Conservation (phyloP, 2,113 vertebrate genomes). For the Istiophorus platypterus region DNA sequence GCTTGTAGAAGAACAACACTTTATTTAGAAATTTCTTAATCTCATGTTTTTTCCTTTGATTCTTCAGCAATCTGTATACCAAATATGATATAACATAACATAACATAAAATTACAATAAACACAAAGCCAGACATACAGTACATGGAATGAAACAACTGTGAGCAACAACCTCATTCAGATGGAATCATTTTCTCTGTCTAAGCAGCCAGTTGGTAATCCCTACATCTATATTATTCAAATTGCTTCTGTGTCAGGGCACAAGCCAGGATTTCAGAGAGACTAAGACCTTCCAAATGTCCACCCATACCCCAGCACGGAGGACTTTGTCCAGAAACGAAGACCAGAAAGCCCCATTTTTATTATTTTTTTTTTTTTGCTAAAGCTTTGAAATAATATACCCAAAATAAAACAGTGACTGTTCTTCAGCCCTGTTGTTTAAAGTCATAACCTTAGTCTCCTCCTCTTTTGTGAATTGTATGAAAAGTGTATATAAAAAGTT, state of each 20-base stretch:
- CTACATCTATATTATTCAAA: not conserved
- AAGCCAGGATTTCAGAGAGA: not conserved
- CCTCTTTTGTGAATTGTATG: not conserved
- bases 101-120: too few species aligned
- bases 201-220: not conserved
- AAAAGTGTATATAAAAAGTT: not conserved
- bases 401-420: not conserved
- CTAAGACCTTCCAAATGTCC: not conserved
- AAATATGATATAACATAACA: too few species aligned
- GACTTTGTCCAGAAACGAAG: not conserved
- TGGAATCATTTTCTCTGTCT: not conserved
- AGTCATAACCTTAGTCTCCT: not conserved
- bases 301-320: not conserved
- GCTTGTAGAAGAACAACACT: too few species aligned
- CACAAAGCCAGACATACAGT: too few species aligned
- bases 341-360: too few species aligned
- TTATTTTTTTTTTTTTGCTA: too few species aligned
- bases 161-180: too few species aligned
- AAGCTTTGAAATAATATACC: not conserved
- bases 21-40: too few species aligned
- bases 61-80: too few species aligned
- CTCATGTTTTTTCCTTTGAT: too few species aligned
- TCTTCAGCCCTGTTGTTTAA: not conserved
- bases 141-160: too few species aligned
- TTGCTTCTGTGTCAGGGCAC: not conserved